phyloP scores from a whole-genome alignment of 2,888 invertebrate species.

The Arge pagana region DNA sequence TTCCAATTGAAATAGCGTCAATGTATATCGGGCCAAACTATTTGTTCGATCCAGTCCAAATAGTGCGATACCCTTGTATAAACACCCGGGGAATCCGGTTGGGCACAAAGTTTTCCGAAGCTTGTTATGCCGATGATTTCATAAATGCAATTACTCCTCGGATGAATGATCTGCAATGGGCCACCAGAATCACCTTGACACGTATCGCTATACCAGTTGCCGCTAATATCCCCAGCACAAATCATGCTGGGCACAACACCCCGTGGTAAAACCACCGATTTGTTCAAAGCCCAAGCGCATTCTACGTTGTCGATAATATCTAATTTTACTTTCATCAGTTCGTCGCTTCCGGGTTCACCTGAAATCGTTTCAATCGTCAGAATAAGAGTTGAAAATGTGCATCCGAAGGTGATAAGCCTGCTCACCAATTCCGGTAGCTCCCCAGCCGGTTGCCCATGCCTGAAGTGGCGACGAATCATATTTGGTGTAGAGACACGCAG shows the following conservation, averaged over 20 bases:
- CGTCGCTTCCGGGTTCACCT: constrained; percentile 50
- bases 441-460: constrained; percentile 56
- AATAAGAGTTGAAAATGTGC: neutral
- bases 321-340: constrained; percentile 57
- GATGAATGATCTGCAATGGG: constrained; percentile 60
- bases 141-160: constrained; percentile 25
- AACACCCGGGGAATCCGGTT: constrained; percentile 31
- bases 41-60: constrained; percentile 36
- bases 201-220: constrained; percentile 49
- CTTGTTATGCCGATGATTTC: constrained; percentile 34
- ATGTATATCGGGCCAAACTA: constrained; percentile 31
- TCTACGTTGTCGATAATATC: constrained; percentile 49
- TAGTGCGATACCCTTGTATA: constrained; percentile 35
- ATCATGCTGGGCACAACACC: constrained; percentile 55
- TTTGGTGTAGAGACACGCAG: constrained; percentile 58
- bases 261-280: constrained; percentile 35
- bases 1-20: no score
- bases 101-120: constrained; percentile 32
- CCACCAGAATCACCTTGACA: constrained; percentile 77
- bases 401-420: constrained; percentile 48
- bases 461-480: constrained; percentile 32
- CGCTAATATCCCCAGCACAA: constrained; percentile 58
- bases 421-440: constrained; percentile 47
- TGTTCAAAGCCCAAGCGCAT: constrained; percentile 46
- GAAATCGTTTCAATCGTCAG: no score